A percentile compares a stretch with the other conserved stretches of the same genome.
phyloP scores from a whole-genome alignment of 1,140 invertebrate genomes.

The Octopus sinensis region DNA sequence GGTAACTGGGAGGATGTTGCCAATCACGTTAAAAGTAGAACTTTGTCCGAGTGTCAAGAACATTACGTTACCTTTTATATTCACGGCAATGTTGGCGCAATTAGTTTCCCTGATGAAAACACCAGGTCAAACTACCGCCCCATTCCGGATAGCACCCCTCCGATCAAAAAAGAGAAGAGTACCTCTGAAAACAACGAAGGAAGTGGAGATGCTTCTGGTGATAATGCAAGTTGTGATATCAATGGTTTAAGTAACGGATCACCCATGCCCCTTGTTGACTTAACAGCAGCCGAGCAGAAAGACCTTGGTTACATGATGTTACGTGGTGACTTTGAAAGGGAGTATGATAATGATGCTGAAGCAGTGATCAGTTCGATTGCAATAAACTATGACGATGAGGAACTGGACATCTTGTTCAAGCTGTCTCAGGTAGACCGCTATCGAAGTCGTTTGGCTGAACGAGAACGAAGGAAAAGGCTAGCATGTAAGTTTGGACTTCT shows the following conservation, averaged over 20 bases:
- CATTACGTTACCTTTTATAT: constrained; percentile 87
- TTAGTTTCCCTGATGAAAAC: neutral
- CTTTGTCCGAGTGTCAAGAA: constrained; percentile 78
- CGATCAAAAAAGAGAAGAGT: neutral
- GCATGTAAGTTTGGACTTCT: constrained; percentile 62
- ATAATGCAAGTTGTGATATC: neutral
- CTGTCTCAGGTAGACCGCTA: constrained; percentile 86
- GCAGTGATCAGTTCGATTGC: constrained; percentile 78
- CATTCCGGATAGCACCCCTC: neutral
- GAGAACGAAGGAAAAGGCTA: constrained; percentile 81
- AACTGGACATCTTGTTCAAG: constrained; percentile 77
- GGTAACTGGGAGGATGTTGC: constrained; percentile 83
- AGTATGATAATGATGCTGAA: constrained; percentile 90
- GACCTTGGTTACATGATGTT: constrained; percentile 91
- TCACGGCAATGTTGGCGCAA: constrained; percentile 77
- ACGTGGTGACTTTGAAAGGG: constrained; percentile 92
- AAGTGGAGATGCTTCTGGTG: neutral
- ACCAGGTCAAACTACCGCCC: neutral
- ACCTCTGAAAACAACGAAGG: neutral
- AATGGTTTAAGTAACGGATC: constrained; percentile 65
- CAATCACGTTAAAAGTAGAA: constrained; percentile 73
- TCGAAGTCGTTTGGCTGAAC: constrained; percentile 75
- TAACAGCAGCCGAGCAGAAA: constrained; percentile 76
- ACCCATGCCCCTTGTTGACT: constrained; percentile 71
- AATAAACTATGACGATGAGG: constrained; percentile 78